Evolutionary conservation across 2,113 vertebrate genomes (phyloP).

Genomic region (Macquaria australasica): DNA sequence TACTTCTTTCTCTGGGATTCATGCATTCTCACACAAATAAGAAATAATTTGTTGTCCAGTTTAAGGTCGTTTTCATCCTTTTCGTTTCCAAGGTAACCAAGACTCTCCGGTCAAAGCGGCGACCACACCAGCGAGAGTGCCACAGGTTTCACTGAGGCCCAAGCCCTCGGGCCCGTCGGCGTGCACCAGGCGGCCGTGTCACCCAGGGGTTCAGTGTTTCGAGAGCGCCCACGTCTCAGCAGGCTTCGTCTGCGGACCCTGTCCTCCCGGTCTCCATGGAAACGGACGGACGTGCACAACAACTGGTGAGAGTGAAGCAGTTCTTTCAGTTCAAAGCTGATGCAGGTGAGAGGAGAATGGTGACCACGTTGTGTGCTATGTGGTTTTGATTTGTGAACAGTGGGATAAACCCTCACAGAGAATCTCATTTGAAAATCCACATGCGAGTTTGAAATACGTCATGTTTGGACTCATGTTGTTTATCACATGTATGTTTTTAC

Average conservation of each 20-base stretch:
- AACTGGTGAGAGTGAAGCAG: conserved; percentile 54
- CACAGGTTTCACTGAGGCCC: conserved; percentile 39
- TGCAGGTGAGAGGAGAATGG: neutral
- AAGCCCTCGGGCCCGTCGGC: conserved; percentile 24
- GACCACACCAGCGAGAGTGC: neutral
- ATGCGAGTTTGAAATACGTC: neutral
- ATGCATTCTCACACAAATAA: neutral
- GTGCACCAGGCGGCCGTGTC: conserved; percentile 78
- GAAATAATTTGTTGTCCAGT: neutral
- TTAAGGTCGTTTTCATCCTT: neutral
- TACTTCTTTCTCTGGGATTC: neutral
- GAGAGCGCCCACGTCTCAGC: conserved; percentile 74
- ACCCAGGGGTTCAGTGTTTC: conserved; percentile 83
- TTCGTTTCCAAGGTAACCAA: conserved; percentile 36
- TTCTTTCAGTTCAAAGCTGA: neutral
- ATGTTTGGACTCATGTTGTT: neutral
- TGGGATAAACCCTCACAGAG: neutral
- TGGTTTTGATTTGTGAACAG: neutral
- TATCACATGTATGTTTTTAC: neutral
- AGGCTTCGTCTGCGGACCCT: conserved; percentile 83
- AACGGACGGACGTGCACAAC: conserved; percentile 79
- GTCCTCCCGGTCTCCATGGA: conserved; percentile 80
- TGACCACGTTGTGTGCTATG: neutral
- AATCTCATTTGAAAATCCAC: neutral
- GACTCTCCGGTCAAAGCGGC: neutral